These are phyloP conservation scores for Folsomia manolachei DNA, from an alignment of 2,888 invertebrate genomes.

Conservation along the genomic window DNA sequence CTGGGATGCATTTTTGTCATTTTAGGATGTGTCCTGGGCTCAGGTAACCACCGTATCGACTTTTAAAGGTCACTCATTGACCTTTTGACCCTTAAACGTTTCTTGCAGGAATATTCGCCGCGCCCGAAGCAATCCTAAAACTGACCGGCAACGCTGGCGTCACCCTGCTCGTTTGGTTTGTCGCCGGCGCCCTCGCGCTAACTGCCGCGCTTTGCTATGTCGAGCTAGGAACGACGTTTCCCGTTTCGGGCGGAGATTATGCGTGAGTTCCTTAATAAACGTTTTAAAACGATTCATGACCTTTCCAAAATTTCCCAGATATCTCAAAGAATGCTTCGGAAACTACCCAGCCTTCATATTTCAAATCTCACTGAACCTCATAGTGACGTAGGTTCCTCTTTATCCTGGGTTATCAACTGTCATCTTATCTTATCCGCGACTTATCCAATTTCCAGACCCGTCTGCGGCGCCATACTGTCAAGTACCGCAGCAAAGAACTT, in stretches of 20 bases:
- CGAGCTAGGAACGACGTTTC: slow-evolving; percentile 27
- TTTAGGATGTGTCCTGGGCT: slow-evolving; percentile 24
- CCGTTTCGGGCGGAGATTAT: slow-evolving; percentile 29
- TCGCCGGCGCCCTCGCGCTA: slow-evolving; percentile 21
- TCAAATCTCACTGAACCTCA: slow-evolving; percentile 18
- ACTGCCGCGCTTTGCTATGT: slow-evolving; percentile 33
- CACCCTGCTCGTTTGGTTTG: slow-evolving; percentile 27
- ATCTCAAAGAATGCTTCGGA: slow-evolving; percentile 28
- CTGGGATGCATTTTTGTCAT: slow-evolving; percentile 18
- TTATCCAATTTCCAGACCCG: slow-evolving; percentile 11
- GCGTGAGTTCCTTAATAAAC: background rate
- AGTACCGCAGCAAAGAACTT: slow-evolving; percentile 8
- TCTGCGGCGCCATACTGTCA: slow-evolving; percentile 12
- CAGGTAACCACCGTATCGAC: too few relatives aligned
- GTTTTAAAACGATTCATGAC: too few relatives aligned
- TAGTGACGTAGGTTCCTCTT: slow-evolving; percentile 15
- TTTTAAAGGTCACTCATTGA: too few relatives aligned
- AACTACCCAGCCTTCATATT: slow-evolving; percentile 23
- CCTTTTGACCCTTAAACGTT: too few relatives aligned
- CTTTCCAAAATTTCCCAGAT: too few relatives aligned
- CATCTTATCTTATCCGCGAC: background rate
- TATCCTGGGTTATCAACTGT: background rate
- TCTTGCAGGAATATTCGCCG: slow-evolving; percentile 28
- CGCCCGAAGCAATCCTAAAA: slow-evolving; percentile 7
- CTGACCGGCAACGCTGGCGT: slow-evolving; percentile 10